These are phyloP conservation scores for Halocynthia roretzi DNA, from an alignment of 23 tunicate species.

Conservation along the genomic window DNA sequence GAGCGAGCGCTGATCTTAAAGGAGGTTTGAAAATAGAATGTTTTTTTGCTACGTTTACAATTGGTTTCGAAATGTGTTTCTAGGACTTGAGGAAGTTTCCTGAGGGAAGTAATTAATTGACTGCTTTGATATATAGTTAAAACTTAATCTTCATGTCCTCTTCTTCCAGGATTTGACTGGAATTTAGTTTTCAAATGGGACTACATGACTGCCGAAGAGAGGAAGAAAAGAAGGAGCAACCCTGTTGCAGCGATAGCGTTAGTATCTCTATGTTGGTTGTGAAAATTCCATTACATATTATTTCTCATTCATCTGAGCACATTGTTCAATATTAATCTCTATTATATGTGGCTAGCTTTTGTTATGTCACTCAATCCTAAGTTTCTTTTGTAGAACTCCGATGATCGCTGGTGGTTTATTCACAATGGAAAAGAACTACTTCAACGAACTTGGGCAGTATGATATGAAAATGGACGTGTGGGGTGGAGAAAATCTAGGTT, in stretches of 20 bases:
- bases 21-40: slow-evolving; percentile 12
- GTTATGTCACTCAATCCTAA: neutral
- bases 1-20: slow-evolving; percentile 78
- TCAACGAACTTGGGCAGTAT: slow-evolving; percentile 72
- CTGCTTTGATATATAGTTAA: no score
- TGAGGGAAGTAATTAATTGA: no score
- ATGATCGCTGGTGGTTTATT: slow-evolving; percentile 94
- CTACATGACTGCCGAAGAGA: slow-evolving; percentile 72
- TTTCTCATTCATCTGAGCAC: no score
- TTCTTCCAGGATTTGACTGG: slow-evolving; percentile 87
- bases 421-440: slow-evolving; percentile 75
- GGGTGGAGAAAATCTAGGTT: slow-evolving; percentile 90
- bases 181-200: slow-evolving; percentile 99
- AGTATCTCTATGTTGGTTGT: neutral
- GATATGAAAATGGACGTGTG: slow-evolving; percentile 89
- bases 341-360: neutral
- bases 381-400: slow-evolving; percentile 52
- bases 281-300: neutral
- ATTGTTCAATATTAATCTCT: neutral
- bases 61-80: neutral
- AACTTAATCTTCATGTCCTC: no score
- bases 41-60: neutral
- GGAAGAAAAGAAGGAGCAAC: slow-evolving; percentile 29
- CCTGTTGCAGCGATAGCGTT: slow-evolving; percentile 80
- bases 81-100: neutral